phyloP scores from a whole-genome alignment of 2,113 vertebrate species.

The Bufo gargarizans region DNA sequence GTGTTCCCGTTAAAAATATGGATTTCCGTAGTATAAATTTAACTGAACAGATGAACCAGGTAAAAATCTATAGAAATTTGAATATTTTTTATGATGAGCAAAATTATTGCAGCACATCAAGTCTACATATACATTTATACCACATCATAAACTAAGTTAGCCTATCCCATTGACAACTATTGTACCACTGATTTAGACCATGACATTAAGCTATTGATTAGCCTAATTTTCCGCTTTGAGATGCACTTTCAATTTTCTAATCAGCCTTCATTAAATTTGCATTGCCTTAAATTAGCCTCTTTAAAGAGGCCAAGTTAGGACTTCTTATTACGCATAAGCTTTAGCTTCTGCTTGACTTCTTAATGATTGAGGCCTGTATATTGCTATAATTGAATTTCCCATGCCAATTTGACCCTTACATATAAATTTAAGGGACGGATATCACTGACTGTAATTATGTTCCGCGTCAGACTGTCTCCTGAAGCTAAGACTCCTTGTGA shows the following conservation, averaged over 20 bases:
- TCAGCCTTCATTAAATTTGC: conserved; percentile 65
- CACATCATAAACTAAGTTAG: neutral
- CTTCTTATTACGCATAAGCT: conserved; percentile 60
- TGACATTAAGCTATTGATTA: conserved; percentile 35
- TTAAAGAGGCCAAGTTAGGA: conserved; percentile 55
- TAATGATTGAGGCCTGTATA: conserved; percentile 55
- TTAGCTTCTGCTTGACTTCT: neutral
- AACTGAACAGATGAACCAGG: neutral
- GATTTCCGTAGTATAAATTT: neutral
- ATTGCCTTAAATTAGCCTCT: conserved; percentile 64
- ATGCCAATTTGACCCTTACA: conserved; percentile 58
- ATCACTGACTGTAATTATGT: conserved; percentile 51
- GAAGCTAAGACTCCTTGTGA: neutral
- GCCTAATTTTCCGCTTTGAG: conserved; percentile 38
- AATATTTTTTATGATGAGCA: neutral
- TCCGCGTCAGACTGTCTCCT: neutral
- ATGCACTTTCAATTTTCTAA: conserved; percentile 65
- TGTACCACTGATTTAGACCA: conserved; percentile 30
- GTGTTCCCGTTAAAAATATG: neutral
- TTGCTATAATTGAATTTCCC: conserved; percentile 64
- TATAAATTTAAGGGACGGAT: conserved; percentile 61
- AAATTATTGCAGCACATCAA: no score
- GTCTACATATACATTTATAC: neutral
- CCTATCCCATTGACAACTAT: conserved; percentile 14
- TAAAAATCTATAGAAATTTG: neutral